Conservation (phyloP, 1,140 invertebrate species). For the Drosophila saltans region DNA sequence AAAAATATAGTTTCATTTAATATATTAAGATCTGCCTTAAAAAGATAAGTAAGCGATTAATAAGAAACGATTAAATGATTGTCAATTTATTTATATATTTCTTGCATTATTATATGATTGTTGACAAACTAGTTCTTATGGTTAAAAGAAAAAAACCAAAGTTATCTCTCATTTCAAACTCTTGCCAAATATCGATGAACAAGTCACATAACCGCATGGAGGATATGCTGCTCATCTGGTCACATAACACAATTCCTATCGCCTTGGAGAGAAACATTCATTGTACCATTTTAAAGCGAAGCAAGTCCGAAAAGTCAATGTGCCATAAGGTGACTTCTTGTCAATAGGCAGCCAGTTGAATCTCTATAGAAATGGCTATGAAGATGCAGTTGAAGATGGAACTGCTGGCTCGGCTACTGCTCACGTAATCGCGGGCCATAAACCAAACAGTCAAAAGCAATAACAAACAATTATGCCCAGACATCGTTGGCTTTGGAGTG, state of each 20-base stretch:
- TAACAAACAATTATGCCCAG: conserved; percentile 64
- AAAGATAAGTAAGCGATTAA: too few relatives aligned
- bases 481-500: conserved; percentile 33
- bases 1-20: too few relatives aligned
- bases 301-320: conserved; percentile 20
- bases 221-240: not conserved
- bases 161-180: too few relatives aligned
- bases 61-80: too few relatives aligned
- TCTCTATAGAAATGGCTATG: not conserved
- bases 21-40: too few relatives aligned
- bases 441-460: conserved; percentile 56
- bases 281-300: conserved; percentile 17
- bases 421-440: conserved; percentile 70
- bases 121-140: not conserved
- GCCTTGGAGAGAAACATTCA: not conserved
- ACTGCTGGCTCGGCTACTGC: conserved; percentile 28
- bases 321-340: conserved; percentile 9
- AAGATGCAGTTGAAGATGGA: conserved; percentile 1
- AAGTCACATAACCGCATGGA: too few relatives aligned
- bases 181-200: too few relatives aligned
- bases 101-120: not conserved
- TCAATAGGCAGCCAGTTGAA: not conserved
- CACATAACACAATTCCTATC: conserved; percentile 10
- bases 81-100: too few relatives aligned
- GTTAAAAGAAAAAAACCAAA: too few relatives aligned